A percentile compares a stretch with the other conserved stretches of the same genome.
phyloP scores from a whole-genome alignment of 2,797 vertebrate species.

The Hipposideros larvatus region DNA sequence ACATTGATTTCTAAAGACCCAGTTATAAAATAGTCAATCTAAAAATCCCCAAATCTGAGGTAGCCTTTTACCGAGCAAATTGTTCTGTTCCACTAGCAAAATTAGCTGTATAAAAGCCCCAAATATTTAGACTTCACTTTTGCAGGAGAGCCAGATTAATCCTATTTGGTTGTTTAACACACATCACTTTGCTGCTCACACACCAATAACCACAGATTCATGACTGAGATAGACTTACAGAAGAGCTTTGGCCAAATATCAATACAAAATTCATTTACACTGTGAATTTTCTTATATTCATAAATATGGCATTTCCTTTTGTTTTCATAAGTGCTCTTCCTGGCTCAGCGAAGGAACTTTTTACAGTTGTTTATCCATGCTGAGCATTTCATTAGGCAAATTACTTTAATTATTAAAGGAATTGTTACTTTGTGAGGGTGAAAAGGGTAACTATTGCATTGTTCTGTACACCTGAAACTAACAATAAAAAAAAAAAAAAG shows the following conservation, averaged over 20 bases:
- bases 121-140: not conserved
- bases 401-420: not conserved
- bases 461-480: too few relatives aligned
- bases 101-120: not conserved
- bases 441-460: too few relatives aligned
- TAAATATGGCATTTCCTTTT: not conserved
- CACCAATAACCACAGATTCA: not conserved
- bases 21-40: not conserved
- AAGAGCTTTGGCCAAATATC: not conserved
- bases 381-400: not conserved
- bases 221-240: not conserved
- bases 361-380: not conserved
- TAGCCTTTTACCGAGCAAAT: not conserved
- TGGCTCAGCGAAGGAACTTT: not conserved
- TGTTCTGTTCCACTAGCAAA: not conserved
- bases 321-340: not conserved
- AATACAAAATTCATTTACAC: not conserved
- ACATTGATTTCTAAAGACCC: conserved; percentile 19
- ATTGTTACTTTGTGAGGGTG: too few relatives aligned
- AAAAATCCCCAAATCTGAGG: not conserved
- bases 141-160: not conserved
- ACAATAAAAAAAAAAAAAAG: too few relatives aligned
- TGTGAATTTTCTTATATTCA: not conserved
- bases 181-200: not conserved
- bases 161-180: not conserved